A percentile compares a stretch with the other conserved stretches of the same genome.
Conservation (phyloP, 2,888 invertebrate genomes). For the Pristionchus exspectatus region DNA sequence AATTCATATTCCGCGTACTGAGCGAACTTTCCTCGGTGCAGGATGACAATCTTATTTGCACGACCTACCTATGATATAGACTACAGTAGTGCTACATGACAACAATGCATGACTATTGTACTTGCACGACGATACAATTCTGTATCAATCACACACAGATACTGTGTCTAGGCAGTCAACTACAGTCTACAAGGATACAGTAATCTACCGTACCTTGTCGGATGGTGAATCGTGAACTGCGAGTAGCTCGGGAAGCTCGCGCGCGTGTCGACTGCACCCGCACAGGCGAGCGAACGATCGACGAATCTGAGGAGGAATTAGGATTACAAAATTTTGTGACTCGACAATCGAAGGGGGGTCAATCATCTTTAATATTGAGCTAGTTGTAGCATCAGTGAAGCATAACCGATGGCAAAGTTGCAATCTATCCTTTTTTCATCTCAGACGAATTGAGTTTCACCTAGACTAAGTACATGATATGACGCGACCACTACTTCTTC, state of each 20-base stretch:
- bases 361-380: neutral
- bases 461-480: neutral
- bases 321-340: neutral
- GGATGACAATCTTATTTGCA: neutral
- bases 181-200: neutral
- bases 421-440: conserved; percentile 27
- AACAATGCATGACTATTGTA: too few species aligned
- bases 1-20: neutral
- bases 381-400: conserved; percentile 58
- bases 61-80: too few species aligned
- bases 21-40: neutral
- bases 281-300: conserved; percentile 36
- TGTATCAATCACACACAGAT: too few species aligned
- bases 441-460: neutral
- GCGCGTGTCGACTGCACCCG: conserved; percentile 30
- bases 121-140: too few species aligned
- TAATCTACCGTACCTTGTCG: conserved; percentile 42
- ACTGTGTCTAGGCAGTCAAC: too few species aligned
- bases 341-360: neutral
- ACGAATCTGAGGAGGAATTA: neutral
- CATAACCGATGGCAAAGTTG: neutral
- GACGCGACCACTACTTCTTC: neutral
- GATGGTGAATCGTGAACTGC: conserved; percentile 15
- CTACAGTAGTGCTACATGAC: too few species aligned
- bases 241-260: conserved; percentile 38